Evolutionary conservation across 2,888 invertebrate species (phyloP), one percentile per base, ranked within the genome.

Genomic region (Zootermopsis nevadensis): DNA sequence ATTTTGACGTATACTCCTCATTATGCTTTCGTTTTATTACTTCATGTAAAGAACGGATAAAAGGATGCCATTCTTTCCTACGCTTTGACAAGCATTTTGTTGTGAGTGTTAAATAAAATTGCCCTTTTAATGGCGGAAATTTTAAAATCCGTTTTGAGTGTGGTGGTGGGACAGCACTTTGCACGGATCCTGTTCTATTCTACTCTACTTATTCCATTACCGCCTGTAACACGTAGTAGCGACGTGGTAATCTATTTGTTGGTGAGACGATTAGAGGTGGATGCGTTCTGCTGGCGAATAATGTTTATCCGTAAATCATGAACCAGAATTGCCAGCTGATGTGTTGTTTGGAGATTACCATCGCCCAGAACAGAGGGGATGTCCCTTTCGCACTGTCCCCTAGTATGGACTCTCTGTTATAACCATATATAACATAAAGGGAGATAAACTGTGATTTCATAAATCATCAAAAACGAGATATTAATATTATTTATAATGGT

Each of bases 241-340:
- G n/a, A 74, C 38, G 74, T 74, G 22, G 33, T 30, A 77, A 77
- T 77, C 77, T 82, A 82, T 82, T 79, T 82, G 69, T 67, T 67
- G 74, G 74, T 35, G 48, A 66, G 79, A 33, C 83, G 80, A 69
- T 83, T 83, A 83, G 31, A 83, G 72, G n/a, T 74, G 74, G 74
- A 15, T 48, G 48, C 35, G 35, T 74, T 74, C 74, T 38, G 33
- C n/a, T 74, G 74, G 74, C 74, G 38, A 74, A 74, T 74, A 74
- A 74, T 74, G 38, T 42, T 74, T 74, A 74, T 74, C 74, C 74
- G 74, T 74, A 74, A 74, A 74, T 74, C 74, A 74, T 74, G 74
- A 74, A 74, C 35, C 24, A 74, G 38, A 35, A 38, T 38, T 74
- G 74, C 74, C 74, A 74, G 38, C 74, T 74, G 69, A 30, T 24